Evolutionary conservation across 2,888 invertebrate genomes (phyloP), one percentile per base, ranked within the genome.

Genomic region (Cactoblastis cactorum): DNA sequence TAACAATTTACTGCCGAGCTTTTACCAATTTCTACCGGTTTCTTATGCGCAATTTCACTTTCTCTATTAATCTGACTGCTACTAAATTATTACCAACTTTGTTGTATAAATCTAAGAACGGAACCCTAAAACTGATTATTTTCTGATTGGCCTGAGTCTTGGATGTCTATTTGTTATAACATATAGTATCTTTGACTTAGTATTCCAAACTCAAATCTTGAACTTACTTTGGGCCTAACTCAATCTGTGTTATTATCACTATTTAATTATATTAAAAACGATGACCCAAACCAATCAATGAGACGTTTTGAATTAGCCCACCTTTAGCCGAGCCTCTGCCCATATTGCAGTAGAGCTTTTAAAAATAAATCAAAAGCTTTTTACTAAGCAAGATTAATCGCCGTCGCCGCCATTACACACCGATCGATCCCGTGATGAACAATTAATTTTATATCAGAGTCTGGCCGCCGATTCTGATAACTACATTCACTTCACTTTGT

Each of bases 351-450:
- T 61, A 43, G 9, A 28, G 43, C 28, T 8, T 24, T 41, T 6
- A 61, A 62, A 62, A 50, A 56, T 34, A 56, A 58, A 63, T 65
- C 62, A 62, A 37, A 17, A 55, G 56, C 60, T 41, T 43, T 49
- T 52, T 47, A 47, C 49, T 34, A 50, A 24, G 49, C 34, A 46
- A 52, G 54, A 57, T 57, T 51, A 52, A 57, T 57, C 37, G 37
- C 35, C 37, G 8, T 15, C 24, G 22, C 24, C 11, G 11, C 19
- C 37, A 24, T 14, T 24, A 37, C 34, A 12, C 22, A 41, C 41
- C 22, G 14, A 22, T 22, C 41, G n/a, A n/a, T 41, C 41, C 1
- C 2, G 18, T 11, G n/a, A 6, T 22, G 6, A 11, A 19, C 1
- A 37, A 24, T 35, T 37, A 35, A 37, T 47, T 47, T 47, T 8